These are phyloP conservation scores for Copidosoma aretas DNA, from an alignment of 2,888 invertebrate genomes.

Conservation along the genomic window DNA sequence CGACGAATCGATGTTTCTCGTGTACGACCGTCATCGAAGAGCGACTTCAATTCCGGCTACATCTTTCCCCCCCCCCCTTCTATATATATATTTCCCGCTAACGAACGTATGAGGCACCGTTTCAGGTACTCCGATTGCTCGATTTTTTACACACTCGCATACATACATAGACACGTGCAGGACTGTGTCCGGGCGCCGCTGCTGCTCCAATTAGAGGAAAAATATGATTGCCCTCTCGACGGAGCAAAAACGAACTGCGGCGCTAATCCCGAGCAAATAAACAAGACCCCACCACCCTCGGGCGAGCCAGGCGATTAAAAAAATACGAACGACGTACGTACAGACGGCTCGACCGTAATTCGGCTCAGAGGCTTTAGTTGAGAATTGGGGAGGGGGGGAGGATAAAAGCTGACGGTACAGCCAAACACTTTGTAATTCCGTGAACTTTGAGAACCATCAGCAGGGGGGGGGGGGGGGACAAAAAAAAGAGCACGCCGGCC, in stretches of 20 bases:
- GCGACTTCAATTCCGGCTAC: background rate
- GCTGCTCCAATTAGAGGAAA: constrained; percentile 21
- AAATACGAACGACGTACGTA: constrained; percentile 9
- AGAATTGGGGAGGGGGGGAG: too few relatives aligned
- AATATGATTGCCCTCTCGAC: constrained; percentile 16
- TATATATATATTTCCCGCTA: background rate
- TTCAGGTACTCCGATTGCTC: background rate
- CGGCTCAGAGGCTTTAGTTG: constrained; percentile 13
- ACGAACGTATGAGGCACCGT: too few relatives aligned
- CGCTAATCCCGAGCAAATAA: background rate
- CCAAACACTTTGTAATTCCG: too few relatives aligned
- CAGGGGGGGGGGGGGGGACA: too few relatives aligned
- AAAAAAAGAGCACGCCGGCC: too few relatives aligned
- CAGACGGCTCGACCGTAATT: constrained; percentile 29
- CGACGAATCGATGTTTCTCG: too few relatives aligned
- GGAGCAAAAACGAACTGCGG: background rate
- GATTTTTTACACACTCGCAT: constrained; percentile 8
- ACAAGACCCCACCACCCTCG: background rate
- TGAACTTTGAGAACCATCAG: too few relatives aligned
- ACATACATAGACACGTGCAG: too few relatives aligned
- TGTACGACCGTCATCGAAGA: too few relatives aligned
- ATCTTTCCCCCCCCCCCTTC: background rate
- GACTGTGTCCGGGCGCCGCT: background rate
- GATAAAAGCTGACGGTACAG: too few relatives aligned
- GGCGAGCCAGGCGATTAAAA: too few relatives aligned